These are phyloP conservation scores for Sorex araneus DNA, from an alignment of 2,113 vertebrate genomes.

Conservation along the genomic window DNA sequence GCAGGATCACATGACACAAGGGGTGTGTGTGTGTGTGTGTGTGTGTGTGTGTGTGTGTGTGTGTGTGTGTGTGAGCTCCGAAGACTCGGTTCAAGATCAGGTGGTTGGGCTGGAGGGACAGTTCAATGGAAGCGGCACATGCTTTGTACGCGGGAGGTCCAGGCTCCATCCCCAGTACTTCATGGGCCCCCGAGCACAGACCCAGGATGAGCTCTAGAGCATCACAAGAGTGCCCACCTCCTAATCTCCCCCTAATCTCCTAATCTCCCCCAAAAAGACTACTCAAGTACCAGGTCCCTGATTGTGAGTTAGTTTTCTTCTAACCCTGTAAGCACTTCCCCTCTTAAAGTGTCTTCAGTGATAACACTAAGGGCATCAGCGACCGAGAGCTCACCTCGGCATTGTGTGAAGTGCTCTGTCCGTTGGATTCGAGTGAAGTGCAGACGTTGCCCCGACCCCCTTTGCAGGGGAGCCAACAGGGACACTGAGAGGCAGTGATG, in stretches of 20 bases:
- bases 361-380: not conserved
- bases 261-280: no score
- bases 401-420: not conserved
- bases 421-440: not conserved
- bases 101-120: no score
- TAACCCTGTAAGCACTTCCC: not conserved
- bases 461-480: not conserved
- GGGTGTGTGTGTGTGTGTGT: no score
- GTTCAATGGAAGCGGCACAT: no score
- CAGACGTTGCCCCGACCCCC: fast-evolving
- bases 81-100: not conserved
- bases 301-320: not conserved
- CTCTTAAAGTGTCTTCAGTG: fast-evolving
- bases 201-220: no score
- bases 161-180: no score
- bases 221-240: no score
- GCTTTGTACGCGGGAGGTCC: no score
- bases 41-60: no score
- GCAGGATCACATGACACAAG: not conserved
- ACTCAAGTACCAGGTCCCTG: no score
- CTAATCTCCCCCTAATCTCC: no score
- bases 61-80: fast-evolving
- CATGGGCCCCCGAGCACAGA: no score
- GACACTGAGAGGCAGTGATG: not conserved
- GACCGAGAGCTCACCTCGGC: not conserved